Evolutionary conservation across 2,888 invertebrate species (phyloP), one percentile per base, ranked within the genome.

Genomic region (Halictus quadricinctus): DNA sequence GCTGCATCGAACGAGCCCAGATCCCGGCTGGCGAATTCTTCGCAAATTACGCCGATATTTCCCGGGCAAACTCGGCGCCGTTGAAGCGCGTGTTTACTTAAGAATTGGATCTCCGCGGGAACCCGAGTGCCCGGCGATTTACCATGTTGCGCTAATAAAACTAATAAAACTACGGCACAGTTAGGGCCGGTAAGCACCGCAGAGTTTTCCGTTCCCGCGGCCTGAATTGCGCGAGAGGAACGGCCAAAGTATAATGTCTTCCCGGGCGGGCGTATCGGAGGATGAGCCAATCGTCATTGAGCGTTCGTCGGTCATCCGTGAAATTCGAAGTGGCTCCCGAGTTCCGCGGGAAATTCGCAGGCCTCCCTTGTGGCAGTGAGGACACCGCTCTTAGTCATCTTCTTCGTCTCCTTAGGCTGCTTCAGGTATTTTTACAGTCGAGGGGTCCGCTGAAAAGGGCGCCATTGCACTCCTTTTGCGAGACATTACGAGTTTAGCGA

Each of bases 281-380:
- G 54, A n/a, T 46, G 58, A 74, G 83, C 72, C 84, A 85, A 88
- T 88, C 84, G 88, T 84, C 89, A 88, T 85, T 81, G 80, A 73
- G 60, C 74, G 76, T 79, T 79, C 85, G 81, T n/a, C 86, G 88
- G 41, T 81, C 88, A 89, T 87, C 90, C 90, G 88, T 90, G 89
- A 90, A 90, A 90, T 87, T 86, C 78, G 85, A 85, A 87, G 54
- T 84, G 76, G 87, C 87, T 88, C 86, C 88, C 88, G 90, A 83
- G 83, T 87, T 90, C 83, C 86, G 83, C 77, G 86, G 82, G 66
- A 74, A 77, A 76, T 84, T 80, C 76, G 75, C 70, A 12, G n/a
- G 12, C 41, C 72, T 54, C 66, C 66, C 69, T 36, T 64, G 72
- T n/a, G 43, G n/a, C 43, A 69, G 69, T n/a, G 12, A n/a, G 2